phyloP scores from a whole-genome alignment of 2,888 invertebrate genomes.

The Adelphocoris suturalis region DNA sequence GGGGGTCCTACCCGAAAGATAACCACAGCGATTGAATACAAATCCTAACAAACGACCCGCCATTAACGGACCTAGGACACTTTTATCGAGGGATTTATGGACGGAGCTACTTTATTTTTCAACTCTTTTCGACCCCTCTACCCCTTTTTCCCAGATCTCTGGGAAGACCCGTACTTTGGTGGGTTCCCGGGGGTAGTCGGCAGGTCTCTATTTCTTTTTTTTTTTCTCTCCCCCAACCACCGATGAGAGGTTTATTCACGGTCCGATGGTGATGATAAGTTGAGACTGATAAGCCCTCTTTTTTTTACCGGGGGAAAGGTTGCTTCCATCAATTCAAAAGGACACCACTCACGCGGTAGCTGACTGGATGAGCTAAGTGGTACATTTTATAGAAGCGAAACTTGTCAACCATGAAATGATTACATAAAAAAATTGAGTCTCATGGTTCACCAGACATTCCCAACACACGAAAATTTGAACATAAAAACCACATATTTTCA shows the following conservation, averaged over 20 bases:
- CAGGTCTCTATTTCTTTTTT: conserved; percentile 21
- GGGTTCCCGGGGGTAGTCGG: not conserved
- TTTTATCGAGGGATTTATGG: conserved; percentile 68
- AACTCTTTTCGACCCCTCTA: conserved; percentile 43
- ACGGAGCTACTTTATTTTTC: conserved; percentile 62
- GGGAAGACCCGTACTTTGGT: not conserved
- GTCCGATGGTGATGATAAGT: conserved; percentile 34
- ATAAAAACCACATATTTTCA: too few species aligned
- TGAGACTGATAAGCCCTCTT: conserved; percentile 14
- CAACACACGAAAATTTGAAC: too few species aligned
- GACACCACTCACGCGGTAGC: too few species aligned
- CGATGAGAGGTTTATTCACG: conserved; percentile 53
- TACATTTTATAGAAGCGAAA: too few species aligned
- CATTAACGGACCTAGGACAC: conserved; percentile 66
- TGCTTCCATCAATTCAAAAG: too few species aligned
- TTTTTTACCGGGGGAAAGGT: not conserved
- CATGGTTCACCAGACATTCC: too few species aligned
- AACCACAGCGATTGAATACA: conserved; percentile 68
- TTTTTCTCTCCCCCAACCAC: conserved; percentile 13
- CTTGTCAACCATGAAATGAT: too few species aligned
- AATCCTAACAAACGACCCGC: conserved; percentile 68
- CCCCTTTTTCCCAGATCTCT: not conserved
- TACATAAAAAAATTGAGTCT: too few species aligned
- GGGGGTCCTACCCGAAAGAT: conserved; percentile 38
- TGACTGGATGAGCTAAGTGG: too few species aligned